Evolutionary conservation across 2,113 vertebrate species (phyloP).

Genomic region (Symphodus melops): DNA sequence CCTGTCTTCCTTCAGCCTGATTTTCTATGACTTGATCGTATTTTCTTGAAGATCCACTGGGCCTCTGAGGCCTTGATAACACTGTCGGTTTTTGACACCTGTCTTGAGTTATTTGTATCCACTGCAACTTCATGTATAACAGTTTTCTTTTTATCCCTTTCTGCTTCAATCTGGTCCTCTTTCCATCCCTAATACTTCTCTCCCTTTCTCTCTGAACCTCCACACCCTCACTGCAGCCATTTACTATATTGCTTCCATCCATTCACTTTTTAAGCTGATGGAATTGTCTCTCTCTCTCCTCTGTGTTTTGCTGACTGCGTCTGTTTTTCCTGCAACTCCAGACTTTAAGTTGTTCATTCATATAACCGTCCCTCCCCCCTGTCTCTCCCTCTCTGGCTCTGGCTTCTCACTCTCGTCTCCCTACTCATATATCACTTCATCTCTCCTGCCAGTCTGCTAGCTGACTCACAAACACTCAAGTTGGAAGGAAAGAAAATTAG

Average conservation of each 20-base stretch:
- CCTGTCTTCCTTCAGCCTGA: not conserved
- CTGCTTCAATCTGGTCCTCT: constrained; percentile 7
- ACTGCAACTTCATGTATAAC: not conserved
- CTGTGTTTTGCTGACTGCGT: constrained; percentile 70
- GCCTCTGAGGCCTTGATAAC: not conserved
- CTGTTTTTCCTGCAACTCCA: constrained; percentile 60
- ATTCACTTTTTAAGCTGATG: constrained; percentile 64
- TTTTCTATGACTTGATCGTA: not conserved
- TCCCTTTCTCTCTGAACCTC: constrained; percentile 27
- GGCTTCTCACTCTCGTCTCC: not conserved
- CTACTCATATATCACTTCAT: constrained; percentile 67
- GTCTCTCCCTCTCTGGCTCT: constrained; percentile 8
- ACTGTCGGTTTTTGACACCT: not conserved
- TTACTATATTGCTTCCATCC: constrained; percentile 55
- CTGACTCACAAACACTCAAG: constrained; percentile 57
- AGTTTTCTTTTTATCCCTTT: not conserved
- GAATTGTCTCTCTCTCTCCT: constrained; percentile 41
- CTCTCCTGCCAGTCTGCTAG: constrained; percentile 46
- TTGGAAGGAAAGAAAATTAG: constrained; percentile 40
- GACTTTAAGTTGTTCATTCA: constrained; percentile 69
- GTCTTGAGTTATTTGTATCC: not conserved
- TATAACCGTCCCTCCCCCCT: constrained; percentile 15
- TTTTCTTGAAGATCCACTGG: not conserved
- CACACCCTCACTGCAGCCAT: constrained; percentile 60
- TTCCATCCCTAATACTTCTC: constrained; percentile 15